Base-by-base conservation (phyloP, 2,888 invertebrate genomes). In the Pardosa pseudoannulata region DNA sequence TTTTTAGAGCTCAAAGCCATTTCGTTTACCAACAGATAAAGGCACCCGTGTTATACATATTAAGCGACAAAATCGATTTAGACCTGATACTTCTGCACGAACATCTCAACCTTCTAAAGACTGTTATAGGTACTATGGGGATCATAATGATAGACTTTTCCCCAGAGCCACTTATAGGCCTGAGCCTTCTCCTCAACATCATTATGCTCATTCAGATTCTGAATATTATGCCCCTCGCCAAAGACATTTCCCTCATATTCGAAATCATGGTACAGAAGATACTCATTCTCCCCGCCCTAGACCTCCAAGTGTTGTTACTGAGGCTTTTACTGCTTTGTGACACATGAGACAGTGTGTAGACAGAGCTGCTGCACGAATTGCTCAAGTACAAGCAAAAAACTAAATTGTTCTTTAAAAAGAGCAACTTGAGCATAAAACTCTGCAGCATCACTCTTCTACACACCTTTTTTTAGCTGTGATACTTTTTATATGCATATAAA, bases 301-400 rank as follows among this genome's bases (percentile, higher is more conserved):
- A 64, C 87, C 81, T 5, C 82, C 87, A 16, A 82, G 76, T 70
- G 87, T 79, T 13, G 87, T 82, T 31, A 82, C 82, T 28, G 87
- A 87, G 56, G 87, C 87, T 19, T 87, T 87, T 80, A 87, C 87
- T 32, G 87, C 87, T 68, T 87, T 87, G 87, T 87, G 87, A 87
- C 87, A 87, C 67, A 87, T 87, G 87, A 78, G 79, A 80, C 80
- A 87, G 80, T 87, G 87, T 87, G 87, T 87, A 79, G 87, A 87
- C 67, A 87, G 87, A 80, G 87, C 87, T 80, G 87, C 87, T 87
- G 87, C 87, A 80, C 74, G 87, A 87, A 87, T 87, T 36, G 87
- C 87, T 80, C 87, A 87, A 62, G 79, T 80, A 28, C 87, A 87
- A 65, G 80, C 87, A 19, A 87, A 80, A 76, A 79, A 79, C n/a